Evolutionary conservation across 2,113 vertebrate species (phyloP).

Genomic region (Pampusana beccarii): DNA sequence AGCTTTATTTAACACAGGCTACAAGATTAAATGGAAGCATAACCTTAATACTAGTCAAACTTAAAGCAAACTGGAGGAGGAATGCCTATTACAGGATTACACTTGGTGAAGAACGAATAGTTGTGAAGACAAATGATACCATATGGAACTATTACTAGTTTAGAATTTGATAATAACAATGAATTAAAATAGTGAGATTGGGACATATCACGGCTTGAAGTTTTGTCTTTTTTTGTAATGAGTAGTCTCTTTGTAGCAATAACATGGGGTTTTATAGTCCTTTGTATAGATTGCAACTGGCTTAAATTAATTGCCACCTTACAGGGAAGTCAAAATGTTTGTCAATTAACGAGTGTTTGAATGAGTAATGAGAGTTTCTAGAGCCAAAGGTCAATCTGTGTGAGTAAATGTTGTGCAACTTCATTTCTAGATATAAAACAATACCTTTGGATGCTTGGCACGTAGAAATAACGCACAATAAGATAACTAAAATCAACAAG

Average conservation of each 20-base stretch:
- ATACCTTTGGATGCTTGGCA: conserved; percentile 93
- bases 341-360: not conserved
- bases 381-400: not conserved
- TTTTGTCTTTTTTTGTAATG: not conserved
- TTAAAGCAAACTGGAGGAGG: not conserved
- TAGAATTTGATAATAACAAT: not conserved
- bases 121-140: not conserved
- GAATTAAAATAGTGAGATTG: not conserved
- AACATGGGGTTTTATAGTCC: not conserved
- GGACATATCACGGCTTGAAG: not conserved
- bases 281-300: not conserved
- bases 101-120: not conserved
- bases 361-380: not conserved
- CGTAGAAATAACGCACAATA: conserved; percentile 80
- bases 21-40: not conserved
- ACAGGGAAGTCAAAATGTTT: not conserved
- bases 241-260: not conserved
- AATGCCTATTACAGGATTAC: not conserved
- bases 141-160: not conserved
- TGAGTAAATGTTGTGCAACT: not conserved
- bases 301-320: not conserved
- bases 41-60: not conserved
- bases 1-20: not conserved
- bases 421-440: conserved; percentile 78
- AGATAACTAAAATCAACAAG: conserved; percentile 81